Percentiles rank a stretch among this genome's conserved stretches.
These are phyloP conservation scores for Drosophila bunnanda DNA, from an alignment of 2,888 invertebrate genomes.

Conservation along the genomic window DNA sequence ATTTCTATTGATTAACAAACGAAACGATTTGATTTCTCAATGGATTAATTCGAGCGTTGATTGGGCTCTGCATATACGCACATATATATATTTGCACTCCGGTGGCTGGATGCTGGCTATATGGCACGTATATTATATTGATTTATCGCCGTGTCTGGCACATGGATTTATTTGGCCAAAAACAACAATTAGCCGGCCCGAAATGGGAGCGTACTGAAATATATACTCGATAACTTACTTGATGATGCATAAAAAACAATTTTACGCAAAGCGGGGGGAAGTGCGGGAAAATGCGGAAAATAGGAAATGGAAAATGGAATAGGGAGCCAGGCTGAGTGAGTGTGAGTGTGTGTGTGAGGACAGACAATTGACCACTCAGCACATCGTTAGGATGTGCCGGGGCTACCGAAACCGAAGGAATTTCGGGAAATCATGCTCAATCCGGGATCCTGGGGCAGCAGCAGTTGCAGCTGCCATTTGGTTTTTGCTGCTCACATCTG, in stretches of 20 bases:
- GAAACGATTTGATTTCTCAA: conserved; percentile 37
- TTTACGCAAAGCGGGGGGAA: conserved; percentile 19
- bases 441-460: conserved; percentile 6
- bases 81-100: conserved; percentile 14
- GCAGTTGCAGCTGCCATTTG: conserved; percentile 46
- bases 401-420: conserved; percentile 12
- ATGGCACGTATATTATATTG: conserved; percentile 30
- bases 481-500: conserved; percentile 36
- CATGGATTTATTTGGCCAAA: conserved; percentile 36
- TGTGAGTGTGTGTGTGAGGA: conserved; percentile 10
- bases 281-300: background rate
- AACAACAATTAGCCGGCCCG: conserved; percentile 43
- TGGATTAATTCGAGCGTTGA: conserved; percentile 45
- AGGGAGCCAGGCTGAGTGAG: background rate
- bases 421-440: conserved; percentile 7
- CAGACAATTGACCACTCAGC: conserved; percentile 49
- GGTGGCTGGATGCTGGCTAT: conserved; percentile 4
- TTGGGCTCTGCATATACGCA: conserved; percentile 16
- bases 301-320: background rate
- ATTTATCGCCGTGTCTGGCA: conserved; percentile 34
- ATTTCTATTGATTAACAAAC: conserved; percentile 39
- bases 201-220: conserved; percentile 26
- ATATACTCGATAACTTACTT: conserved; percentile 27
- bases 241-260: conserved; percentile 52
- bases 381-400: conserved; percentile 44